Base-by-base conservation (phyloP, 2,113 vertebrate genomes). In the Corythornis cristatus region DNA sequence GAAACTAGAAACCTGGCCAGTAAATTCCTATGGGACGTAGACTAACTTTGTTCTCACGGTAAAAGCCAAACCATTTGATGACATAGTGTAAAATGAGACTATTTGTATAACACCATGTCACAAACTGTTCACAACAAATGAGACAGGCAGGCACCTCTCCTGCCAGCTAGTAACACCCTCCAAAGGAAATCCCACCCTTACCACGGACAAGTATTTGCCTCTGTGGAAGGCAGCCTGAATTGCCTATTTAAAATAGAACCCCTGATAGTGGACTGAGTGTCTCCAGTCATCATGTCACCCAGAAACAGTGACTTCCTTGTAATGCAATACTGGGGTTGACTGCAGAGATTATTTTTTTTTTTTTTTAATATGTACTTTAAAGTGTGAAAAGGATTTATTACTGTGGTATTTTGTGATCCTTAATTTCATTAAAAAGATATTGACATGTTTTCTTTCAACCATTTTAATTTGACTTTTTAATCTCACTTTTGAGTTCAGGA, bases 31-130 rank as follows among this genome's bases (percentile, higher is more conserved):
- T 0, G 21, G 64, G 89, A 93, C 11, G 3, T 9, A 22, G 18
- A 67, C 64, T 46, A 71, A 64, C 18, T 71, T 60, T 35, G 92
- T 95, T 95, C 87, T 78, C 94, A 96, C 15, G 2, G 75, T 91
- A 61, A 86, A 83, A 86, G 60, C 35, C 61, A 86, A 81, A 74
- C 28, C 11, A 64, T 74, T 77, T 11, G 20, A 16, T 20, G 33
- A 54, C 9, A 21, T 37, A 7, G 26, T 29, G 11, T 65, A 84
- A 92, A 88, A 83, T 43, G 50, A 89, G 31, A 40, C 28, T 81
- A 37, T 84, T 86, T n/a, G 8, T 37, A 17, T 28, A 84, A 14
- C 51, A 51, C 66, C 33, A 5, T 12, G 22, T n/a, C 81, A 70
- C 12, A 66, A 67, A 54, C 21, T 50, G 48, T 54, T 90, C 77